Conservation (phyloP, 2,888 invertebrate species). For the Phymatocera aterrima region DNA sequence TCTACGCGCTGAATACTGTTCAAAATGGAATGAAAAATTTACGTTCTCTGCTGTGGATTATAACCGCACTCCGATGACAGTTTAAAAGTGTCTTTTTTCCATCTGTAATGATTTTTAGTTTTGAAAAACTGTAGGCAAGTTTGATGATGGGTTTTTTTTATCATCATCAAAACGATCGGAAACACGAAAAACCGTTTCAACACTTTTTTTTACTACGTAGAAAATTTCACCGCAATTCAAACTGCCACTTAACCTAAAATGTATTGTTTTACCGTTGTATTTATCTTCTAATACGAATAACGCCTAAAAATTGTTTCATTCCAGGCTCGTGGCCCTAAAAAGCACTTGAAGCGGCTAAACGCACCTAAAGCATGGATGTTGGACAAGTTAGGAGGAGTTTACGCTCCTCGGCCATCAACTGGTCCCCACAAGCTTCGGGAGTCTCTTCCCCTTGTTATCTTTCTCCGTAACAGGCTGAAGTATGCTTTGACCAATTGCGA, state of each 20-base stretch:
- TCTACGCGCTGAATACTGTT: too few relatives aligned
- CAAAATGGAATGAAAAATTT: not conserved
- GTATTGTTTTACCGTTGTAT: not conserved
- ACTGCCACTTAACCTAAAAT: not conserved
- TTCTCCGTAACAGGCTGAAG: slow-evolving; percentile 97
- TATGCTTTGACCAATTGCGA: slow-evolving; percentile 98
- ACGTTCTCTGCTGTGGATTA: not conserved
- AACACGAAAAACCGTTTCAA: not conserved
- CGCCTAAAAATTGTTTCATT: not conserved
- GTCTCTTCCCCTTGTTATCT: slow-evolving; percentile 96
- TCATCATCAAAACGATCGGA: too few relatives aligned
- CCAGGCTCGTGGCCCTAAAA: slow-evolving; percentile 98
- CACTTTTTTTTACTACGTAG: not conserved
- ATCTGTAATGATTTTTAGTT: not conserved
- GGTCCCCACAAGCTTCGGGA: slow-evolving; percentile 99
- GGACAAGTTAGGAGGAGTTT: slow-evolving; percentile 98
- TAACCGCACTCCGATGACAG: slow-evolving; percentile 39
- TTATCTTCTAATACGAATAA: not conserved
- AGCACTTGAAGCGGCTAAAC: slow-evolving; percentile 99
- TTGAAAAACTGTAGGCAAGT: not conserved
- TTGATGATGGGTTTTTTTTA: too few relatives aligned
- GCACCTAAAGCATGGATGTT: slow-evolving; percentile 99
- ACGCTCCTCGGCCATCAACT: slow-evolving; percentile 97
- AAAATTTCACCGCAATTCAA: not conserved
- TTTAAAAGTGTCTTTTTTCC: slow-evolving; percentile 4